These are phyloP conservation scores for Atrichornis clamosus DNA, from an alignment of 2,113 vertebrate species.

Conservation along the genomic window DNA sequence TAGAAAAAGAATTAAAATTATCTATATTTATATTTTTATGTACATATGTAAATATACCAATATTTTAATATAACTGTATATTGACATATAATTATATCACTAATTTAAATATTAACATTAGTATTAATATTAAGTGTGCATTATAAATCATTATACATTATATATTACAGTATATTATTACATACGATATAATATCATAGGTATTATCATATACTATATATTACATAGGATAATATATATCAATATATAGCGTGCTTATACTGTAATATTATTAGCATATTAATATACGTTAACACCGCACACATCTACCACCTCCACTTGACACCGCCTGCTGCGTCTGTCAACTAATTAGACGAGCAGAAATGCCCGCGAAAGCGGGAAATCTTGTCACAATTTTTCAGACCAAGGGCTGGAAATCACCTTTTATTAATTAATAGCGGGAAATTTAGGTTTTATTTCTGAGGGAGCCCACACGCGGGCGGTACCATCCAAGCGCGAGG, in stretches of 20 bases:
- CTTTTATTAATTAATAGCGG: background rate
- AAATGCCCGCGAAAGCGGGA: background rate
- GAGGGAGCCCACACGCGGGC: background rate
- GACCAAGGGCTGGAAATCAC: background rate
- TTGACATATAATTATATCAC: background rate
- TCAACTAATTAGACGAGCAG: background rate
- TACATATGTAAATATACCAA: too few species aligned
- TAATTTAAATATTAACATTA: too few species aligned
- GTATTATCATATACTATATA: background rate
- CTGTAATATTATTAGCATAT: fast-evolving
- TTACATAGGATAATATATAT: too few species aligned
- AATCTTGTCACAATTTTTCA: background rate
- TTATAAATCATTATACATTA: too few species aligned
- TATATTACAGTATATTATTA: background rate
- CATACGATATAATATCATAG: too few species aligned
- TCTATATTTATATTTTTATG: too few species aligned
- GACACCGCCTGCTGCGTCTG: background rate
- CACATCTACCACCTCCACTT: background rate
- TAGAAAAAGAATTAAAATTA: too few species aligned
- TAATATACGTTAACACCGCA: background rate
- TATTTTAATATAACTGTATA: too few species aligned
- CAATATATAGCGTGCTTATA: too few species aligned
- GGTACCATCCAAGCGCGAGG: background rate
- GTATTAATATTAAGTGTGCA: background rate
- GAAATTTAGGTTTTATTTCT: background rate